These are phyloP conservation scores for Drosophila nr. fundita DNA, from an alignment of 2,888 invertebrate species.

Conservation along the genomic window DNA sequence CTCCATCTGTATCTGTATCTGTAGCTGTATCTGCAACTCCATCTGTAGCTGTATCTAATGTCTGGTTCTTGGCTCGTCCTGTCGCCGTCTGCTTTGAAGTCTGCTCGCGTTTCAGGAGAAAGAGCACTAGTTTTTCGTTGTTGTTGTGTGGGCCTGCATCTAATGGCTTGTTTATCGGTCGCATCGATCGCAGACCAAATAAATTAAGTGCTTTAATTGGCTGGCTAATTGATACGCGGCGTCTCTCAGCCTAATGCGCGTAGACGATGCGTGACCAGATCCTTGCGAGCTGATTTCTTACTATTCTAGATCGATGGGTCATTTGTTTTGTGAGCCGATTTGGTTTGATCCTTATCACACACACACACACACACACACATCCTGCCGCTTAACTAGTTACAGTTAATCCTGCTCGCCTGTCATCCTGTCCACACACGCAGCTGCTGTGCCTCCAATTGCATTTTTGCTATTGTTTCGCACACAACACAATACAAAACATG, in stretches of 20 bases:
- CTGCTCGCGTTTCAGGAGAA: slow-evolving; percentile 41
- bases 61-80: slow-evolving; percentile 23
- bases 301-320: slow-evolving; percentile 6
- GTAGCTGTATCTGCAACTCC: slow-evolving; percentile 1
- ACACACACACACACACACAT: slow-evolving; percentile 23
- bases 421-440: slow-evolving; percentile 39
- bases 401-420: slow-evolving; percentile 55
- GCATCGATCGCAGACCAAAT: slow-evolving; percentile 62
- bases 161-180: slow-evolving; percentile 71
- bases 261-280: slow-evolving; percentile 32
- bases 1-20: slow-evolving; percentile 3
- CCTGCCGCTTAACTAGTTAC: slow-evolving; percentile 31
- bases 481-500: slow-evolving; percentile 33
- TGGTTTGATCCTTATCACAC: slow-evolving; percentile 15
- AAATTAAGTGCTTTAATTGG: slow-evolving; percentile 64
- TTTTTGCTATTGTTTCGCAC: slow-evolving; percentile 28
- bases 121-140: neutral
- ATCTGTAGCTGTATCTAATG: slow-evolving; percentile 4
- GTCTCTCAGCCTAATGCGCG: slow-evolving; percentile 34
- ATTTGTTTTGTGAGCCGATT: slow-evolving; percentile 45
- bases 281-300: neutral
- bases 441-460: slow-evolving; percentile 59
- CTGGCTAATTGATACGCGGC: slow-evolving; percentile 67
- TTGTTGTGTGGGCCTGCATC: slow-evolving; percentile 28
- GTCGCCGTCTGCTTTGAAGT: slow-evolving; percentile 56